These are phyloP conservation scores for Poeciliopsis paucimaculata DNA, from an alignment of 2,797 vertebrate species.

Conservation along the genomic window DNA sequence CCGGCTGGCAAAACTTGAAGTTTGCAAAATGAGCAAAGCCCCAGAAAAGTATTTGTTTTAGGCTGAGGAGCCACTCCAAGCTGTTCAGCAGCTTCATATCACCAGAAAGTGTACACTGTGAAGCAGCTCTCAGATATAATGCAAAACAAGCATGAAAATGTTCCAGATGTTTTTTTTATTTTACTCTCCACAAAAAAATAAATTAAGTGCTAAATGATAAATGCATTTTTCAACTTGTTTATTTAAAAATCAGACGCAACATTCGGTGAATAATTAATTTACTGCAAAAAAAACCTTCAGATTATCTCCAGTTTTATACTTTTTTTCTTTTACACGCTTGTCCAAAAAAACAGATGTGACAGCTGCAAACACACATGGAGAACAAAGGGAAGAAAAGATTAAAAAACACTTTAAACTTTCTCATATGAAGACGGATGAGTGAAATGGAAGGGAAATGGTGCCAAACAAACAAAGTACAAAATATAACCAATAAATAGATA, in stretches of 20 bases:
- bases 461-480: constrained; percentile 41
- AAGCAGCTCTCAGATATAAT: constrained; percentile 7
- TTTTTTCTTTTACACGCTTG: constrained; percentile 28
- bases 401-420: constrained; percentile 47
- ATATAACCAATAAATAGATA: constrained; percentile 26
- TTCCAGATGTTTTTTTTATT: neutral
- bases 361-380: constrained; percentile 31
- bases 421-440: constrained; percentile 52
- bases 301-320: constrained; percentile 24
- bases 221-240: neutral
- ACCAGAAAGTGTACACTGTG: neutral
- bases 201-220: neutral
- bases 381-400: constrained; percentile 17
- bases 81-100: constrained; percentile 7
- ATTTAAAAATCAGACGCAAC: constrained; percentile 3
- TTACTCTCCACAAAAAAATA: neutral
- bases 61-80: constrained; percentile 1
- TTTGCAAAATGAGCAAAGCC: constrained; percentile 1
- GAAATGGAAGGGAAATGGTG: constrained; percentile 33
- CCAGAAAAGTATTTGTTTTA: constrained; percentile 12
- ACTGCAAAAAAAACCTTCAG: constrained; percentile 6
- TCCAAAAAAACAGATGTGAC: constrained; percentile 59
- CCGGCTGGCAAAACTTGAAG: neutral
- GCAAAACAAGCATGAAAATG: neutral
- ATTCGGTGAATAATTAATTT: constrained; percentile 8